These are phyloP conservation scores for Hydrochoerus hydrochaeris DNA, from an alignment of 2,113 vertebrate genomes.

Conservation along the genomic window DNA sequence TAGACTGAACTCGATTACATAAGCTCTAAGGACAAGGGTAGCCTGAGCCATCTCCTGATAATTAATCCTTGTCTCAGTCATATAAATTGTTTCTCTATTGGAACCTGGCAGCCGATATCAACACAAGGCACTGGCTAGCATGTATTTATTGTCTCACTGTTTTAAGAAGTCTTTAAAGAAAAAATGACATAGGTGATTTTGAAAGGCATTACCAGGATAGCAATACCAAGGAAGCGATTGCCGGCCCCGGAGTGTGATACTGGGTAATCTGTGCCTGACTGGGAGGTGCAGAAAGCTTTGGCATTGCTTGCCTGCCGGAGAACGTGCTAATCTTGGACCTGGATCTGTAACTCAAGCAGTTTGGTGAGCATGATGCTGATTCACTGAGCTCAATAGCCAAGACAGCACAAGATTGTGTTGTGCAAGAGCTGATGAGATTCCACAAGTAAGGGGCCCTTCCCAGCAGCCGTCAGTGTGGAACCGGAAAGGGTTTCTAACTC, in stretches of 20 bases:
- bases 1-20: neutral
- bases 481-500: neutral
- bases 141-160: conserved; percentile 1
- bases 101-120: neutral
- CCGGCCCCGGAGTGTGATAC: neutral
- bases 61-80: neutral
- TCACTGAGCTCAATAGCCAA: conserved; percentile 26
- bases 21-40: neutral
- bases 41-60: neutral
- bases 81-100: neutral
- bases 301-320: neutral
- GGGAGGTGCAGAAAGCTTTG: neutral
- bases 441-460: neutral
- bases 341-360: conserved; percentile 29
- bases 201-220: conserved; percentile 29
- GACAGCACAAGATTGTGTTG: conserved; percentile 23
- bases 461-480: neutral
- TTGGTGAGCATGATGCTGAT: conserved; percentile 30
- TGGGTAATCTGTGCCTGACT: neutral
- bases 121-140: neutral
- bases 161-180: neutral
- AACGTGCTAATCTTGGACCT: conserved; percentile 39
- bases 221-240: neutral
- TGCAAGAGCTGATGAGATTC: conserved; percentile 10
- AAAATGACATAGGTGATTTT: neutral